Evolutionary conservation across 2,113 vertebrate species (phyloP).

Genomic region (Marmota monax): DNA sequence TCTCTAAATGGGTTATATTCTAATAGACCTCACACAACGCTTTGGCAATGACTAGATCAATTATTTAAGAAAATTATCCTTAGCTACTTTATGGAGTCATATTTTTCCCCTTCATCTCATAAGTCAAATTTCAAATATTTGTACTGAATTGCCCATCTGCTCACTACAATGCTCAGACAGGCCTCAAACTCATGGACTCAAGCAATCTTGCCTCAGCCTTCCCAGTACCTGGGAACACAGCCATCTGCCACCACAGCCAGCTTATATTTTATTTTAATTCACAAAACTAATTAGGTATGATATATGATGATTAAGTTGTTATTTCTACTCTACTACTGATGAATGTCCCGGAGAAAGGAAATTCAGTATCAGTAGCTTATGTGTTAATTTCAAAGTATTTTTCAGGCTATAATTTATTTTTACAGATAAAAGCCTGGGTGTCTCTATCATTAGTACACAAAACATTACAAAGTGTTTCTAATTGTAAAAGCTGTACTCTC

Average conservation of each 20-base stretch:
- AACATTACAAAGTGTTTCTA: constrained; percentile 33
- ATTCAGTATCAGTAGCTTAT: background rate
- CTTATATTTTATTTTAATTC: constrained; percentile 1
- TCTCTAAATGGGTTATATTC: background rate
- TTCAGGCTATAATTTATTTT: constrained; percentile 39
- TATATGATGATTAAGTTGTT: background rate
- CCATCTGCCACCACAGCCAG: too few species aligned
- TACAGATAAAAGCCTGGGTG: constrained; percentile 14
- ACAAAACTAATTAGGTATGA: background rate
- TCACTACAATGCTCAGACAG: background rate
- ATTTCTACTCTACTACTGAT: constrained; percentile 47
- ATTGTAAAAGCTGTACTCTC: constrained; percentile 38
- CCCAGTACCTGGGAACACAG: too few species aligned
- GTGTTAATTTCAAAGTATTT: background rate
- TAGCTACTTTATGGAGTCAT: background rate
- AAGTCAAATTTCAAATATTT: constrained; percentile 36
- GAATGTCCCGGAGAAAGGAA: background rate
- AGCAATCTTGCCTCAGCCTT: too few species aligned
- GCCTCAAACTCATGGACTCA: too few species aligned
- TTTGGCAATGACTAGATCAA: background rate
- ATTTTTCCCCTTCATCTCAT: background rate
- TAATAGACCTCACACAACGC: background rate
- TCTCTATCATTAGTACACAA: background rate
- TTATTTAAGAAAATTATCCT: background rate
- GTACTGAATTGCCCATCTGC: background rate